These are phyloP conservation scores for Anabas testudineus DNA, from an alignment of 2,797 vertebrate species.

Conservation along the genomic window DNA sequence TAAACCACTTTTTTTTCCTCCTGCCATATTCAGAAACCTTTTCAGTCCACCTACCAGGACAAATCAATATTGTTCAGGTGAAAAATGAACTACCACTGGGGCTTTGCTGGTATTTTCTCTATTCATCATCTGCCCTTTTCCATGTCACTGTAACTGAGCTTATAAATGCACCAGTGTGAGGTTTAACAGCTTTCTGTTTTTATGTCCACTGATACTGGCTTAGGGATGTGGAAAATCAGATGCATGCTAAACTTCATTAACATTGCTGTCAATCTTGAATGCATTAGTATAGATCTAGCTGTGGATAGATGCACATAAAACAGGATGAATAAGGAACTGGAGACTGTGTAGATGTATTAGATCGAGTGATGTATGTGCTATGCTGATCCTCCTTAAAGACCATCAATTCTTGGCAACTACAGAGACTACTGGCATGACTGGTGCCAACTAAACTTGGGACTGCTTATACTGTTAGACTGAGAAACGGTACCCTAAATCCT, in stretches of 20 bases:
- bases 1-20: not conserved
- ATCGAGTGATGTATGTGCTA: conserved; percentile 21
- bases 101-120: conserved; percentile 15
- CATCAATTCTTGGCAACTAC: conserved; percentile 19
- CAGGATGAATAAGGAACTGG: not conserved
- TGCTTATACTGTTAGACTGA: conserved; percentile 25
- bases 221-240: conserved; percentile 8
- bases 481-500: conserved; percentile 9
- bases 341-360: conserved; percentile 16
- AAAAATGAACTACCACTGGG: not conserved
- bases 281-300: conserved; percentile 45
- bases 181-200: not conserved
- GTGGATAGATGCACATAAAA: conserved; percentile 8
- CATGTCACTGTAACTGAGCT: conserved; percentile 10
- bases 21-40: not conserved
- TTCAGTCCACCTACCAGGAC: not conserved
- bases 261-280: conserved; percentile 21
- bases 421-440: conserved; percentile 1
- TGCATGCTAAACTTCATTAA: conserved; percentile 19
- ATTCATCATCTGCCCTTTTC: not conserved
- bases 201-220: not conserved
- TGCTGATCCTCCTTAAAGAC: conserved; percentile 30
- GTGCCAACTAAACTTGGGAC: conserved; percentile 18
- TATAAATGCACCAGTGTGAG: not conserved
- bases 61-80: conserved; percentile 16